These are phyloP conservation scores for Trypoxylon attenuatum DNA, from an alignment of 2,888 invertebrate genomes.

Conservation along the genomic window DNA sequence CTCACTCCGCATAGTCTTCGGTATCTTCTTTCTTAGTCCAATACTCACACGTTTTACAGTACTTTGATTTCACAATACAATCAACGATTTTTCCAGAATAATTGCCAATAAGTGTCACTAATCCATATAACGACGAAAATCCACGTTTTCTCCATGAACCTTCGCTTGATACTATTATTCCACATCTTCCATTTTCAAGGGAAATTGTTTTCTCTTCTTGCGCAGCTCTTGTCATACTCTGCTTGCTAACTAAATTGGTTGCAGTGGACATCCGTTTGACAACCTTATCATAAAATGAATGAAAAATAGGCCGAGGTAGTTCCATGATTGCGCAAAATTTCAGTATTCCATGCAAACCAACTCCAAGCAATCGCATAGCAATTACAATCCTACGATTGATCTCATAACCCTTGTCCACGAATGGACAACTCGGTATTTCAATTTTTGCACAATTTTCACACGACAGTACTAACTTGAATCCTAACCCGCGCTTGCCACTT, in stretches of 20 bases:
- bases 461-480: neutral
- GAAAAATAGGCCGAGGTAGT: neutral
- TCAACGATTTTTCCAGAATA: constrained; percentile 38
- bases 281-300: neutral
- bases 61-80: constrained; percentile 29
- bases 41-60: constrained; percentile 30
- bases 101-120: neutral
- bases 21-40: constrained; percentile 27
- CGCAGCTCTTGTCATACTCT: neutral
- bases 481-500: neutral
- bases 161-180: neutral
- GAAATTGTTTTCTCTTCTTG: neutral
- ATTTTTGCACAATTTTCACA: neutral
- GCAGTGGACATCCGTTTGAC: neutral
- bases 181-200: neutral
- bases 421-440: neutral
- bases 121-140: neutral
- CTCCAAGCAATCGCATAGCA: neutral
- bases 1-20: constrained; percentile 30
- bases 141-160: constrained; percentile 1
- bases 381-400: constrained; percentile 7
- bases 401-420: neutral
- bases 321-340: constrained; percentile 13
- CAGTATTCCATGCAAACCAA: neutral
- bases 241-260: neutral